Conservation (phyloP, 2,113 vertebrate species). For the Sphyrna mokarran region DNA sequence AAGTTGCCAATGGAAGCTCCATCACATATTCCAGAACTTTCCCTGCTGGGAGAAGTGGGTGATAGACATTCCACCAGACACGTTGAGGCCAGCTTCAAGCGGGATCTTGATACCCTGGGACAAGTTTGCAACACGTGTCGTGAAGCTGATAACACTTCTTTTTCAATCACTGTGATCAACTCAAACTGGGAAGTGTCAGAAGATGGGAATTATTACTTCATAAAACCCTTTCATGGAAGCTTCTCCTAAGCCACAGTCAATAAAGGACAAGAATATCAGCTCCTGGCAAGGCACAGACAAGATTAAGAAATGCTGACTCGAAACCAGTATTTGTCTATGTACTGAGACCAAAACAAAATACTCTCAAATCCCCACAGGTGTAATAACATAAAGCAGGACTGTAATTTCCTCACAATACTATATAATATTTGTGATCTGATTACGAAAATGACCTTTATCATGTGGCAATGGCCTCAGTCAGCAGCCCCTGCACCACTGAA, state of each 20-base stretch:
- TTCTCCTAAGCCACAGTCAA: not conserved
- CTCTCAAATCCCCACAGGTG: not conserved
- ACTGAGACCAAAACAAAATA: not conserved
- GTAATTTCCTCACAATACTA: not conserved
- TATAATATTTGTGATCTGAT: constrained; percentile 21
- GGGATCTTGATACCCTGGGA: not conserved
- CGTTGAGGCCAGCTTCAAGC: not conserved
- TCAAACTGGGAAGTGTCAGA: not conserved
- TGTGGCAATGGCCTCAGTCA: not conserved
- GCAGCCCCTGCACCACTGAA: not conserved
- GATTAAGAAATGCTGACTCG: not conserved
- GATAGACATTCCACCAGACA: not conserved
- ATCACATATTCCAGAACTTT: not conserved
- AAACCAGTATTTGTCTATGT: not conserved
- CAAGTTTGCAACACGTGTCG: not conserved
- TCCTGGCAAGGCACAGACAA: not conserved
- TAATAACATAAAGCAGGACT: not conserved
- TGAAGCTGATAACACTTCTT: not conserved
- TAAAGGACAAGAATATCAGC: not conserved
- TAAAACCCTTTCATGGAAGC: not conserved
- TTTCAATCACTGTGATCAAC: not conserved
- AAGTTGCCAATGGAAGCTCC: not conserved
- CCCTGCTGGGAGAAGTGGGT: not conserved
- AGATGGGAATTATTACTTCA: not conserved
- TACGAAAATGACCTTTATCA: not conserved